Base-by-base conservation (phyloP, 23 tunicate species). In the Styela clava region DNA sequence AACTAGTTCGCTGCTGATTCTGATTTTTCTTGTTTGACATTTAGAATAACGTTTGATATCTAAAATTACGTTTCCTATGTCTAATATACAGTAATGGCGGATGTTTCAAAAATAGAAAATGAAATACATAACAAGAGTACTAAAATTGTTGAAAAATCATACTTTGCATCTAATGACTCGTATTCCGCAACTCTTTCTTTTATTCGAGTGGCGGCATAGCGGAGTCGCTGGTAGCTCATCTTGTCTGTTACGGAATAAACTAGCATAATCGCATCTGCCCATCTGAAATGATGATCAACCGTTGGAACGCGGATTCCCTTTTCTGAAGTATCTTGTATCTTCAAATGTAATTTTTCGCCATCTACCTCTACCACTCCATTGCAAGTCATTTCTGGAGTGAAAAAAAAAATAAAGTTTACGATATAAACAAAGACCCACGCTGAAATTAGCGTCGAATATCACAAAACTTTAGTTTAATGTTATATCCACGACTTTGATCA, bases 261-360 rank as follows among this genome's bases (percentile, higher is more conserved):
- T 89, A 93, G n/a, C 86, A 93, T 93, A 26, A 93, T 88, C 22
- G 98, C 98, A 70, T 93, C 93, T 0, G 98, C 98, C 98, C 92
- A 87, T 19, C 94, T 74, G 51, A 84, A 63, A 74, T 93, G 79
- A 37, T 93, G 98, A 74, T 87, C 93, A 22, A 93, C 25, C 3
- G 88, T 33, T 3, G 78, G 24, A 1, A 73, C 29, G 2, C 85
- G 56, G 81, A 91, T 79, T 37, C 92, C 97, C 91, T 84, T 93
- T 76, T 93, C 98, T 2, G 98, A 93, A 7, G 98, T 87, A 76
- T 93, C 98, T 84, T 93, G 98, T 56, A 93, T 93, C 34, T 87
- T 90, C 19, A 93, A 85, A 29, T 61, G 76, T n/a, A 93, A 35
- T 2, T 77, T 77, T 74, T 93, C 93, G 30, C 93, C 98, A 74